Conservation (phyloP, 2,797 vertebrate genomes). For the Danio kyathit region DNA sequence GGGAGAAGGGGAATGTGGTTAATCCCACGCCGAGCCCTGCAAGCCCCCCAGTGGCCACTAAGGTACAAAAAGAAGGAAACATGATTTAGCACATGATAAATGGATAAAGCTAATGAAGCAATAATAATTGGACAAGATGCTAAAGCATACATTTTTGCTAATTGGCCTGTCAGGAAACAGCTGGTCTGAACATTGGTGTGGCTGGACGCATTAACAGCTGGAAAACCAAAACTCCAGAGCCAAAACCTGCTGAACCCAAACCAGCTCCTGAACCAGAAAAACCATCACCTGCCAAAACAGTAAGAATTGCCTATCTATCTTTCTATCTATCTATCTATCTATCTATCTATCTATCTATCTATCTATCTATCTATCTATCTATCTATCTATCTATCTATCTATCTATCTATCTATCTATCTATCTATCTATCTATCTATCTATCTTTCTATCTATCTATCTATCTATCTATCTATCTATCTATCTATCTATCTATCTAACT, state of each 20-base stretch:
- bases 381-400: not conserved
- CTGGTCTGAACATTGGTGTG: constrained; percentile 86
- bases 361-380: not conserved
- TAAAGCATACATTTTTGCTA: not conserved
- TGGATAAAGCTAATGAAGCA: not conserved
- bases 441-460: not conserved
- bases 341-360: not conserved
- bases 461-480: not conserved
- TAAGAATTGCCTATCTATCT: not conserved
- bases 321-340: no score
- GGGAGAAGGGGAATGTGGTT: constrained; percentile 92
- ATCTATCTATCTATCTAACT: no score
- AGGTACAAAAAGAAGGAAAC: constrained; percentile 75
- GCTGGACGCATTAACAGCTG: constrained; percentile 90
- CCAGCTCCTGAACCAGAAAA: constrained; percentile 70
- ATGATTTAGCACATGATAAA: not conserved
- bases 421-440: no score
- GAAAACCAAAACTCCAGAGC: constrained; percentile 87
- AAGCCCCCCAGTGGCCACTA: constrained; percentile 82
- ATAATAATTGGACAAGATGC: not conserved
- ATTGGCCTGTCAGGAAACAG: constrained; percentile 81
- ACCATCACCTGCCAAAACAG: constrained; percentile 43
- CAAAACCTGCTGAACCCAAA: constrained; percentile 80
- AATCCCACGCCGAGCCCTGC: constrained; percentile 76
- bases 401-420: no score